Base-by-base conservation (phyloP, 2,888 invertebrate genomes). In the Ferdinandea cuprea region DNA sequence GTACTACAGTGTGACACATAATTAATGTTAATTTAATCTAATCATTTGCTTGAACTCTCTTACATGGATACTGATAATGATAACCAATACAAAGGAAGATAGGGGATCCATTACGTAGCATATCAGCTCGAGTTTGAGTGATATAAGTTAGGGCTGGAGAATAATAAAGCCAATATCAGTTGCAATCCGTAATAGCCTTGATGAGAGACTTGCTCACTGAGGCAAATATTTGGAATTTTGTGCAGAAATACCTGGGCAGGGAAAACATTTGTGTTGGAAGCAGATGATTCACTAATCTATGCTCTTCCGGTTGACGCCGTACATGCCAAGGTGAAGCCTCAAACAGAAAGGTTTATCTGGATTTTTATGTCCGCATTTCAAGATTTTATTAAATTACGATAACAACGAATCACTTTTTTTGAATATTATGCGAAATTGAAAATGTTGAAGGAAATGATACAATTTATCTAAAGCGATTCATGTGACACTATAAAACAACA, bases 1-100 rank as follows among this genome's bases (percentile, higher is more conserved):
- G 42, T 54, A 61, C 66, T 54, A 61, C 66, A 54, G 78, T 48
- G 40, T 83, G 71, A 83, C 77, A 78, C 81, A 83, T 72, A 83
- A 83, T 83, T 78, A 78, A 66, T 66, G 78, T 66, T 78, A 83
- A 83, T 83, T 78, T 83, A 78, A 83, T 83, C 81, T 83, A 72
- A 83, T 83, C 81, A 77, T 52, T 80, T 8, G 68, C 25, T 56
- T 83, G 66, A 78, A 72, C 66, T 71, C 65, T 59, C 66, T 66
- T 44, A 35, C 11, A 44, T 32, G 48, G 56, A 52, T 44, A 58
- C 48, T 42, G 42, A 32, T n/a, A n/a, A n/a, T 65, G 81, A 81
- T 83, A 83, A 83, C 66, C 37, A 59, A 68, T 32, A 54, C 76
- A 50, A 79, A 13, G 30, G 46, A 37, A 52, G 21, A 32, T 42